A percentile compares a stretch with the other conserved stretches of the same genome.
Conservation (phyloP, 2,113 vertebrate species). For the Glaucidium brasilianum region DNA sequence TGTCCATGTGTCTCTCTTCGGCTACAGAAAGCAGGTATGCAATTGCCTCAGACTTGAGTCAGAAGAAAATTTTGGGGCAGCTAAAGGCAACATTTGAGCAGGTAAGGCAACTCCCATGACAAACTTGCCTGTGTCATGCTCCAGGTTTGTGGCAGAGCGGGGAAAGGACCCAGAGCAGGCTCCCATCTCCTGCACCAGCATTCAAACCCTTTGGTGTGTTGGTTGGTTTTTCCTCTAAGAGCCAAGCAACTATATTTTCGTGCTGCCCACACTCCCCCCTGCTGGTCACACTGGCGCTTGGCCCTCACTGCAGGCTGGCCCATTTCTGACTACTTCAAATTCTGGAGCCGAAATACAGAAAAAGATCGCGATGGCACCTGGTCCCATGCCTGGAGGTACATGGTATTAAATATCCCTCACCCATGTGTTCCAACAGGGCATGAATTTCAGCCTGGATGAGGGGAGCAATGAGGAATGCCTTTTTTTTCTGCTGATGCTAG, state of each 20-base stretch:
- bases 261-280: constrained; percentile 44
- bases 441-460: not conserved
- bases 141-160: not conserved
- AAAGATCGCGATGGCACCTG: not conserved
- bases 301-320: not conserved
- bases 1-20: not conserved
- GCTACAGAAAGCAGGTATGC: not conserved
- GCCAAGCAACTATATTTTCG: rapidly evolving
- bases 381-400: not conserved
- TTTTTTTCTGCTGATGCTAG: not conserved
- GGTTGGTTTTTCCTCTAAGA: not conserved
- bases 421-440: not conserved
- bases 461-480: not conserved
- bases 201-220: not conserved
- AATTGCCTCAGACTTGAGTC: not conserved
- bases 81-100: not conserved
- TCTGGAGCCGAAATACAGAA: not conserved
- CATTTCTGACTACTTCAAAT: rapidly evolving
- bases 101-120: not conserved
- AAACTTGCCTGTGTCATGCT: not conserved
- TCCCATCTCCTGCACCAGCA: not conserved
- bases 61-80: not conserved
- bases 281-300: not conserved
- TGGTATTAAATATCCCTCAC: not conserved
- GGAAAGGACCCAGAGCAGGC: not conserved